phyloP scores from a whole-genome alignment of 1,140 invertebrate species.

The Hypsibius dujardini region DNA sequence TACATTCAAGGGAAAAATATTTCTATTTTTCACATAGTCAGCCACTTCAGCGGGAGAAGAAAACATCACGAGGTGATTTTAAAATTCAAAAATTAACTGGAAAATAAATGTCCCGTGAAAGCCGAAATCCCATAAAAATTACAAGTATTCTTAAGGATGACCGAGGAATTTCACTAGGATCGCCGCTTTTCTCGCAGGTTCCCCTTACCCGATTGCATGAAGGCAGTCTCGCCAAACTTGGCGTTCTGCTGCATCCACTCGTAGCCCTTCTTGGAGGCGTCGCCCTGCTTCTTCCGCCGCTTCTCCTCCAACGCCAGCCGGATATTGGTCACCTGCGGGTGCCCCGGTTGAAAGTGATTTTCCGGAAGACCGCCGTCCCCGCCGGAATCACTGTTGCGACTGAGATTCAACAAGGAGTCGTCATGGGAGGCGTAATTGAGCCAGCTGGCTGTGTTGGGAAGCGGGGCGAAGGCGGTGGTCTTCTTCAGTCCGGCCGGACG shows the following conservation, averaged over 20 bases:
- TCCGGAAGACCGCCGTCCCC: neutral
- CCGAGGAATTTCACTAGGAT: too few species aligned
- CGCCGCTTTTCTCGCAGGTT: too few species aligned
- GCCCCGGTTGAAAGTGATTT: conserved; percentile 30
- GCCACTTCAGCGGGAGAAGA: too few species aligned
- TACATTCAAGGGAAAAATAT: too few species aligned
- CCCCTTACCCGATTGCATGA: conserved; percentile 43
- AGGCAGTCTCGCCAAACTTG: conserved; percentile 74
- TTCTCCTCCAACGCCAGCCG: conserved; percentile 83
- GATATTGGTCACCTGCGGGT: conserved; percentile 61
- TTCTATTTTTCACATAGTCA: too few species aligned
- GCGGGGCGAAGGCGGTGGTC: conserved; percentile 47
- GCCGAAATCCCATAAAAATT: too few species aligned
- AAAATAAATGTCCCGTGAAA: too few species aligned
- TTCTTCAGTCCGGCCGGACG: conserved; percentile 34
- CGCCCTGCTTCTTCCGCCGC: conserved; percentile 67
- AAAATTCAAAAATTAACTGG: too few species aligned
- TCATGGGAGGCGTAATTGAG: conserved; percentile 43
- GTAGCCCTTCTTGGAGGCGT: conserved; percentile 66
- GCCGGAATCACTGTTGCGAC: too few species aligned
- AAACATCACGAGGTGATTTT: too few species aligned
- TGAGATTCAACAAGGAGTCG: too few species aligned
- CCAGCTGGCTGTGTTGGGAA: conserved; percentile 67
- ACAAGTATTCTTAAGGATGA: too few species aligned
- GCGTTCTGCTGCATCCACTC: conserved; percentile 69